Evolutionary conservation across 2,888 invertebrate genomes (phyloP), one percentile per base, ranked within the genome.

Genomic region (Lasius fuliginosus): DNA sequence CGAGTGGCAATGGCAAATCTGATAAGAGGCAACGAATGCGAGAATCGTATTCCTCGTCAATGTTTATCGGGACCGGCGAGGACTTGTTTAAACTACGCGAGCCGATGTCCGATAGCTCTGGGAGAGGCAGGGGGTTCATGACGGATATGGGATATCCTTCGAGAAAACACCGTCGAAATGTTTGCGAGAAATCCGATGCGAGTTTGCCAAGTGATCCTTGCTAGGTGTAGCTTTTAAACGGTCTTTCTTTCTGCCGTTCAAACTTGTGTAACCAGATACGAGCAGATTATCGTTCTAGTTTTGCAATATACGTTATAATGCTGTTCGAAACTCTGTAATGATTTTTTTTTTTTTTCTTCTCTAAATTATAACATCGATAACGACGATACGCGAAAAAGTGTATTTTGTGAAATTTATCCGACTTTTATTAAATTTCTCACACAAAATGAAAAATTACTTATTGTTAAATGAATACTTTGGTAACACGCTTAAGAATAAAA

Each of bases 21-120:
- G 88, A 89, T 89, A 89, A 86, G 68, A 64, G 62, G 40, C 58
- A 56, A 79, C 69, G 68, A 56, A 64, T 85, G 8, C n/a, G 42
- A 58, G 56, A 65, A 64, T 86, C 77, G 71, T 79, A 65, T 75
- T 75, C 81, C 68, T 53, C 36, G 76, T 86, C 85, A 82, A 83
- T 84, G 86, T 91, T 92, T 90, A 86, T 87, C 84, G 74, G 86
- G 85, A 85, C 84, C 82, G 84, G 83, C 85, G 85, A 77, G 77
- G 79, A 81, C 87, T 87, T 86, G 86, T 90, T 90, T 86, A 86
- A 86, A 87, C 85, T 87, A 75, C 71, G 53, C 60, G 75, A 71
- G 68, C 79, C 85, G 73, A 74, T 81, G 86, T 77, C 83, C 82
- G 86, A 90, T 90, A 89, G 53, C 64, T n/a, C n/a, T 56, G 42